Evolutionary conservation across 1,140 invertebrate genomes (phyloP), one percentile per base, ranked within the genome.

Genomic region (Cotesia chilonis): DNA sequence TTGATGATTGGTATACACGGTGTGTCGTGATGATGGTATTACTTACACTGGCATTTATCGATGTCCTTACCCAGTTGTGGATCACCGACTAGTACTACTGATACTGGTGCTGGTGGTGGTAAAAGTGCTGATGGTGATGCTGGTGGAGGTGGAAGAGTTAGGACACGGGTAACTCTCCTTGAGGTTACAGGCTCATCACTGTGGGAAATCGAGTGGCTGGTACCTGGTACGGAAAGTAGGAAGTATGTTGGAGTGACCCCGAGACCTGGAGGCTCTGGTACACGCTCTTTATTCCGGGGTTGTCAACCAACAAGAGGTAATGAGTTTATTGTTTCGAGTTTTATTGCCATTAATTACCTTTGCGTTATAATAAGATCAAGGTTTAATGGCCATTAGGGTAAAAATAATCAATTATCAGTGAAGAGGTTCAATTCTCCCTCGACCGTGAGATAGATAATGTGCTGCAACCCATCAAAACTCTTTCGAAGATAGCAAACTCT

Each of bases 321-420:
- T 82, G 81, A 83, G 81, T 83, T 84, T 84, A 83, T 84, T 83
- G 81, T 83, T 81, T 59, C 81, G 78, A 81, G 78, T 81, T 77
- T 78, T 76, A 77, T 77, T 78, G 76, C 75, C 68, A 84, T 83
- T 82, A 83, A 82, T 83, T 84, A 83, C 82, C 83, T 28, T 79
- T 82, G 71, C 75, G 66, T 69, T 68, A 73, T 68, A 68, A 73
- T 69, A 66, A 73, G 71, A 51, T 68, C 59, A 7, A 4, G 6
- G 66, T 28, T 65, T 73, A 73, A 73, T 73, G 72, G 69, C 66
- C 54, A 60, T 28, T 28, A 28, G 28, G 28, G 3, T 28, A 28
- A 28, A 28, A 28, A 28, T 28, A 28, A 28, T 28, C 28, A 47
- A 54, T 36, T 28, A 68, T n/a, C 10, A 12, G 51, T 52, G 47